Evolutionary conservation across 2,797 vertebrate genomes (phyloP).

Genomic region (Mormyrus proboscirostris): DNA sequence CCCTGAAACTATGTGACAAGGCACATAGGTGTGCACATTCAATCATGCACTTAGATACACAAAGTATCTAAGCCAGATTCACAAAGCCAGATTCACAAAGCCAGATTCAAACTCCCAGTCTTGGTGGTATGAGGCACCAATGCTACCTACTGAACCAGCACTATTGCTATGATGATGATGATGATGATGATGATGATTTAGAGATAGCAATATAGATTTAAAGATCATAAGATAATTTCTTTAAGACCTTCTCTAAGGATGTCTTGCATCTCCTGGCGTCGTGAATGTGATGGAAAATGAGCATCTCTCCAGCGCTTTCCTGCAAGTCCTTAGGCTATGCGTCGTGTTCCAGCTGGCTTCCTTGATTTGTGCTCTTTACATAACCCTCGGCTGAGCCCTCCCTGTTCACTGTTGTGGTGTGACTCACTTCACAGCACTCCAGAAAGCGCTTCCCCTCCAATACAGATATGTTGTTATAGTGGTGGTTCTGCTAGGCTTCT

Average conservation of each 20-base stretch:
- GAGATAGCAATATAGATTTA: background rate
- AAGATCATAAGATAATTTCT: background rate
- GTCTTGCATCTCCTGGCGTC: background rate
- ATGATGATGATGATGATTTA: background rate
- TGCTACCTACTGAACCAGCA: background rate
- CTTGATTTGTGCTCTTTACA: conserved; percentile 15
- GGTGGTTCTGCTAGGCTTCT: conserved; percentile 17
- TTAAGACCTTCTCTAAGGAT: background rate
- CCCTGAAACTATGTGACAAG: background rate
- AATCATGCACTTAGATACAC: background rate
- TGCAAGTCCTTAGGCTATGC: background rate
- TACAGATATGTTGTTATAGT: conserved; percentile 20
- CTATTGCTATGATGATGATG: background rate
- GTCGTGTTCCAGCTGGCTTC: background rate
- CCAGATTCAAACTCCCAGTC: background rate
- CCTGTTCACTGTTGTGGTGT: background rate
- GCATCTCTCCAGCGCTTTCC: background rate
- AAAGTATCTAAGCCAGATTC: background rate
- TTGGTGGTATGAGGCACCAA: background rate
- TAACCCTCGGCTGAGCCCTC: conserved; percentile 6
- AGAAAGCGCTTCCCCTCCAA: conserved; percentile 5
- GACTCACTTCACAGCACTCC: conserved; percentile 14
- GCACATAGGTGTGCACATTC: background rate
- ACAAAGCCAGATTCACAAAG: background rate
- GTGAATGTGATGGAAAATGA: background rate